Evolutionary conservation across 2,888 invertebrate genomes (phyloP), one percentile per base, ranked within the genome.

Genomic region (Gryllus longicercus): DNA sequence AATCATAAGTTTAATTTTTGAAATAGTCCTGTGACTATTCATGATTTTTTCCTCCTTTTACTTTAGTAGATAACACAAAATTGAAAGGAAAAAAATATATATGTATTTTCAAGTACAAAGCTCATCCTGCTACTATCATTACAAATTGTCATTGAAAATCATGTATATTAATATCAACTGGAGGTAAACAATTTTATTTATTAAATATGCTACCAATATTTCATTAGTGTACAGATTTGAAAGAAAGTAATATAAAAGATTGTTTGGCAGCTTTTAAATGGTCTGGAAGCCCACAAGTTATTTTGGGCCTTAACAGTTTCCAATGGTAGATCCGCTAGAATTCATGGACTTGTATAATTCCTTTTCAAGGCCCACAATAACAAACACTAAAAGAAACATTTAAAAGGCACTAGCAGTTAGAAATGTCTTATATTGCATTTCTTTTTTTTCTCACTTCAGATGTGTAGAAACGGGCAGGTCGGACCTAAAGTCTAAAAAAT

Each of bases 361-460:
- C n/a, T 63, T 63, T 63, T 63, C n/a, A 63, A 63, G 63, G 63
- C 63, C 63, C 63, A 63, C 63, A 18, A n/a, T 63, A 63, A 63
- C 63, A 18, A 63, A 63, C n/a, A 38, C 63, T 16, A 16, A 63
- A 14, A 63, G 8, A 63, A 63, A 63, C 63, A 63, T 63, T 63
- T 63, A n/a, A 63, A 63, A 63, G 63, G 63, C 63, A 63, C 63
- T 63, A 63, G n/a, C n/a, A 63, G 16, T 18, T n/a, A 18, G 63
- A 63, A n/a, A 63, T 14, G 38, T 38, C 38, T 38, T n/a, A 63
- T 63, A n/a, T 14, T 63, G n/a, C 63, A 18, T 63, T 63, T n/a
- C 14, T 63, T 63, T 63, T 4, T 63, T 63, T 63, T n/a, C n/a
- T 63, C n/a, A 18, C 63, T 63, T 18, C 63, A 14, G n/a, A 63